These are phyloP conservation scores for Sarcophaga bullata DNA, from an alignment of 1,140 invertebrate species.

Conservation along the genomic window DNA sequence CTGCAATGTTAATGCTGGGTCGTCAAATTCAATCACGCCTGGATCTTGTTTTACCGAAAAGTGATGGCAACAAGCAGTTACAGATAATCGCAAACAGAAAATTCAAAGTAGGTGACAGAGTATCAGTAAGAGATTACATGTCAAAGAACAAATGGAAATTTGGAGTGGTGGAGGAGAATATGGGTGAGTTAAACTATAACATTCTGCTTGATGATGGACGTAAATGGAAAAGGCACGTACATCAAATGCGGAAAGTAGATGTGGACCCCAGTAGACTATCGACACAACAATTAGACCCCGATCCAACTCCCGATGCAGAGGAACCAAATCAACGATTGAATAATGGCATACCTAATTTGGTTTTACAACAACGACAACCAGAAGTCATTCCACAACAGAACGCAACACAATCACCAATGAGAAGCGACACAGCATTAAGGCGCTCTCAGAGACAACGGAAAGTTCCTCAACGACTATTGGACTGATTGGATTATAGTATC, in stretches of 20 bases:
- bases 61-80: too few species aligned
- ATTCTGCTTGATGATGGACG: conserved; percentile 46
- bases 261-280: not conserved
- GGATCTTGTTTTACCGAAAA: too few species aligned
- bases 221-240: conserved; percentile 48
- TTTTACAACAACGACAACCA: not conserved
- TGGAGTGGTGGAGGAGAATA: conserved; percentile 42
- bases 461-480: too few species aligned
- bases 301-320: not conserved
- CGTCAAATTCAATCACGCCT: too few species aligned
- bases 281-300: not conserved
- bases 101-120: conserved; percentile 38
- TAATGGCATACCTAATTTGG: not conserved
- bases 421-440: too few species aligned
- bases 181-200: conserved; percentile 47
- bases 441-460: too few species aligned
- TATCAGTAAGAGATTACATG: conserved; percentile 43
- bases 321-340: not conserved
- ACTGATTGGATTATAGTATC: too few species aligned
- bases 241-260: conserved; percentile 45
- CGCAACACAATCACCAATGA: too few species aligned
- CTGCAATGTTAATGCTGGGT: conserved; percentile 42
- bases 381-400: not conserved
- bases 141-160: conserved; percentile 47
- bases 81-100: conserved; percentile 21